These are phyloP conservation scores for Zosterops borbonicus DNA, from an alignment of 2,113 vertebrate species.

Conservation along the genomic window DNA sequence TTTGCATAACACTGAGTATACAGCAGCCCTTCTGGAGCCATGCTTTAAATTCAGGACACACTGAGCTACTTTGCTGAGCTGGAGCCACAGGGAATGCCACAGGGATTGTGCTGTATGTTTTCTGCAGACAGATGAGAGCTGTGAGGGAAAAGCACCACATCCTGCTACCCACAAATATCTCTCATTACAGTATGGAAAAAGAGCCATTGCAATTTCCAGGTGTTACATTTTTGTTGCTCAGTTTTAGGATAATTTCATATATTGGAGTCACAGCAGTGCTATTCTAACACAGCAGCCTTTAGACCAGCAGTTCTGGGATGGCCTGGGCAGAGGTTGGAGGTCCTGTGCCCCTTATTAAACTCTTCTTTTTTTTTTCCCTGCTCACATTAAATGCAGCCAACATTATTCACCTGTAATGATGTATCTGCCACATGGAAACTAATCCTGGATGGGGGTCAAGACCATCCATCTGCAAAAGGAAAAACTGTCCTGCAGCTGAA, in stretches of 20 bases:
- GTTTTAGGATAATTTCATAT: not conserved
- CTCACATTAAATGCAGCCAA: not conserved
- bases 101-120: not conserved
- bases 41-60: conserved; percentile 45
- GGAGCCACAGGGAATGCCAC: not conserved
- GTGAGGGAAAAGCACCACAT: not conserved
- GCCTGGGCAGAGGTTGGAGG: not conserved
- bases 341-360: not conserved
- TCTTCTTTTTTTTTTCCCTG: no score
- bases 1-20: not conserved
- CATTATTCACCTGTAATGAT: not conserved
- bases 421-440: not conserved
- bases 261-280: not conserved
- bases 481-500: not conserved
- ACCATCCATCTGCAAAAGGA: not conserved
- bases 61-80: not conserved
- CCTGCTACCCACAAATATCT: not conserved
- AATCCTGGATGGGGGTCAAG: not conserved
- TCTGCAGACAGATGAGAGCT: conserved; percentile 5
- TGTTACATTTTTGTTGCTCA: not conserved
- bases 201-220: not conserved
- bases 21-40: conserved; percentile 10
- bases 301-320: not conserved
- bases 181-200: not conserved
- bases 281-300: not conserved